Percentiles rank a stretch among this genome's conserved stretches.
Conservation (phyloP, 1,140 invertebrate species). For the Calosoma granatense region DNA sequence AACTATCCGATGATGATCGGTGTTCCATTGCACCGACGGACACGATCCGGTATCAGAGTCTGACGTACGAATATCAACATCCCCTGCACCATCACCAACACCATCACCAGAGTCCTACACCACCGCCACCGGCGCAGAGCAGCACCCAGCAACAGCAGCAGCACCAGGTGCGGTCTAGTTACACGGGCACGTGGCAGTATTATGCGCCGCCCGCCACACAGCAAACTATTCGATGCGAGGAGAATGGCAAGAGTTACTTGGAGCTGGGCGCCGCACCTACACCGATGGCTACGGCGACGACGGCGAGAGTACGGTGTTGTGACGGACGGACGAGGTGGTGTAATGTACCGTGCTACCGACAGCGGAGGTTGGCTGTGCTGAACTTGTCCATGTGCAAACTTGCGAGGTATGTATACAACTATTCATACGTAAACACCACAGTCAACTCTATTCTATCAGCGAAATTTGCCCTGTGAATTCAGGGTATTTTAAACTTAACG, state of each 20-base stretch:
- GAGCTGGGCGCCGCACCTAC: slow-evolving; percentile 60
- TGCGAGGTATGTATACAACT: slow-evolving; percentile 48
- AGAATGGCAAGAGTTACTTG: slow-evolving; percentile 83
- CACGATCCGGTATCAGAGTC: slow-evolving; percentile 23
- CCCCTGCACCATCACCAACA: slow-evolving; percentile 28
- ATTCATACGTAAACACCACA: no score
- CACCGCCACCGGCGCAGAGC: slow-evolving; percentile 25
- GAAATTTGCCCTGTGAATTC: no score
- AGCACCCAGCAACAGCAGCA: slow-evolving; percentile 15
- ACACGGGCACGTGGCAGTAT: slow-evolving; percentile 31
- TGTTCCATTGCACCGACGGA: slow-evolving; percentile 26
- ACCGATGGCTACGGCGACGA: slow-evolving; percentile 25
- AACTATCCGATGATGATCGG: slow-evolving; percentile 35
- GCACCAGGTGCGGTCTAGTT: slow-evolving; percentile 26
- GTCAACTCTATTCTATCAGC: no score
- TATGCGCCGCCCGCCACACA: slow-evolving; percentile 46
- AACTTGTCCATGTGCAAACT: slow-evolving; percentile 90
- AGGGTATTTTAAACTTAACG: no score
- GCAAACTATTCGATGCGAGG: slow-evolving; percentile 75
- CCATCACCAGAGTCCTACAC: slow-evolving; percentile 17
- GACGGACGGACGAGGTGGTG: slow-evolving; percentile 68
- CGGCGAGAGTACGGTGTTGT: slow-evolving; percentile 46
- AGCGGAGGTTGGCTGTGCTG: slow-evolving; percentile 76
- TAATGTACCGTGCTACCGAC: slow-evolving; percentile 66
- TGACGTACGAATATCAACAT: slow-evolving; percentile 22